Evolutionary conservation across 2,888 invertebrate genomes (phyloP).

Genomic region (Leucophenga montana): DNA sequence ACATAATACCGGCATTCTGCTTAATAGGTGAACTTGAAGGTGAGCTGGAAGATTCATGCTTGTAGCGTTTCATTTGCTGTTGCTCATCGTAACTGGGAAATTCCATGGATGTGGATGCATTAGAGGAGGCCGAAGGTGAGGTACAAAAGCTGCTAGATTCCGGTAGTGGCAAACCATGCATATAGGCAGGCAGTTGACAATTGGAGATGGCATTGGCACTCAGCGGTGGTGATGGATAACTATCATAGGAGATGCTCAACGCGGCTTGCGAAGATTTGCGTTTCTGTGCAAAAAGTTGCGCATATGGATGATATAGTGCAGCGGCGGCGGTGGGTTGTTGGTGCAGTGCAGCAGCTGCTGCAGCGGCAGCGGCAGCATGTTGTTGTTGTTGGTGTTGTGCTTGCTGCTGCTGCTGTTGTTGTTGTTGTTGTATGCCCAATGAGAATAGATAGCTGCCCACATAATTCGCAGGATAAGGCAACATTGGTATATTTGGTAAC

Average conservation of each 20-base stretch:
- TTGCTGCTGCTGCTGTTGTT: slow-evolving; percentile 50
- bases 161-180: slow-evolving; percentile 44
- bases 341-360: slow-evolving; percentile 36
- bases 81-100: slow-evolving; percentile 62
- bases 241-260: slow-evolving; percentile 50
- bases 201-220: slow-evolving; percentile 49
- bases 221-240: slow-evolving; percentile 55
- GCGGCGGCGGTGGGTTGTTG: slow-evolving; percentile 45
- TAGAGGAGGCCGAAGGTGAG: slow-evolving; percentile 71
- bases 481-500: slow-evolving; percentile 71
- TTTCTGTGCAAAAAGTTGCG: slow-evolving; percentile 58
- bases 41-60: slow-evolving; percentile 63
- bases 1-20: background rate
- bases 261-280: slow-evolving; percentile 49
- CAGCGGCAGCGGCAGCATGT: slow-evolving; percentile 46
- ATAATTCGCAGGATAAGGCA: slow-evolving; percentile 80
- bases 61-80: slow-evolving; percentile 56
- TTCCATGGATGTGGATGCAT: slow-evolving; percentile 59
- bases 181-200: slow-evolving; percentile 27
- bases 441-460: slow-evolving; percentile 79
- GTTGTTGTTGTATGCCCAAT: slow-evolving; percentile 77
- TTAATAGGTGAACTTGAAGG: slow-evolving; percentile 65
- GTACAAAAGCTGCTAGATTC: slow-evolving; percentile 65
- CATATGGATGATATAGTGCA: slow-evolving; percentile 64
- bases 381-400: slow-evolving; percentile 42